Conservation (phyloP, 2,797 vertebrate genomes). For the Oryzias dopingdopingensis region DNA sequence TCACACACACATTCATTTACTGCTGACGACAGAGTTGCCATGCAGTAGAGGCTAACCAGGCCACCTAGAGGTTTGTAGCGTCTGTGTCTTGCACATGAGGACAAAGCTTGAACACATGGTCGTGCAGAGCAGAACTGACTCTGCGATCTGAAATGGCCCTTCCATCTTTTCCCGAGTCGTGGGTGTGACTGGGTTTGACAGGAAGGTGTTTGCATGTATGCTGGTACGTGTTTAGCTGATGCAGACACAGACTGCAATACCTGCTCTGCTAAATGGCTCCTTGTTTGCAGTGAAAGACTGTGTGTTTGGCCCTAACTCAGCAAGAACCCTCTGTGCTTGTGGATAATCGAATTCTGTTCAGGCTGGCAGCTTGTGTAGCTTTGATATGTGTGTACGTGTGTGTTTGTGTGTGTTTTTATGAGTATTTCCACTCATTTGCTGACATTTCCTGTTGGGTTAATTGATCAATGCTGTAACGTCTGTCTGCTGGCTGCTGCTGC, state of each 20-base stretch:
- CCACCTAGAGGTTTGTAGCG: conserved; percentile 32
- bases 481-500: conserved; percentile 29
- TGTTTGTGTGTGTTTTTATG: conserved; percentile 13
- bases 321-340: conserved; percentile 25
- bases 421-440: conserved; percentile 16
- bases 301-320: conserved; percentile 49
- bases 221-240: conserved; percentile 33
- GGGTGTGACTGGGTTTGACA: not conserved
- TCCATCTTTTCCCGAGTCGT: too few relatives aligned
- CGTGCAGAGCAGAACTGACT: conserved; percentile 16
- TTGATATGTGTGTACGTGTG: conserved; percentile 12
- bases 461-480: conserved; percentile 21
- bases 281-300: conserved; percentile 55
- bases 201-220: conserved; percentile 11
- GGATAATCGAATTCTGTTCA: conserved; percentile 27
- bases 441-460: conserved; percentile 12
- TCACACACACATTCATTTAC: too few relatives aligned
- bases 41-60: too few relatives aligned
- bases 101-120: conserved; percentile 11
- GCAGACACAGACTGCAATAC: conserved; percentile 44
- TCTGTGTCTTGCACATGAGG: conserved; percentile 8
- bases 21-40: too few relatives aligned
- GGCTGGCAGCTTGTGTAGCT: conserved; percentile 1
- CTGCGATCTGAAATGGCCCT: too few relatives aligned
- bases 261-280: conserved; percentile 52